Evolutionary conservation across 2,888 invertebrate species (phyloP).

Genomic region (Chloroclystis v-ata): DNA sequence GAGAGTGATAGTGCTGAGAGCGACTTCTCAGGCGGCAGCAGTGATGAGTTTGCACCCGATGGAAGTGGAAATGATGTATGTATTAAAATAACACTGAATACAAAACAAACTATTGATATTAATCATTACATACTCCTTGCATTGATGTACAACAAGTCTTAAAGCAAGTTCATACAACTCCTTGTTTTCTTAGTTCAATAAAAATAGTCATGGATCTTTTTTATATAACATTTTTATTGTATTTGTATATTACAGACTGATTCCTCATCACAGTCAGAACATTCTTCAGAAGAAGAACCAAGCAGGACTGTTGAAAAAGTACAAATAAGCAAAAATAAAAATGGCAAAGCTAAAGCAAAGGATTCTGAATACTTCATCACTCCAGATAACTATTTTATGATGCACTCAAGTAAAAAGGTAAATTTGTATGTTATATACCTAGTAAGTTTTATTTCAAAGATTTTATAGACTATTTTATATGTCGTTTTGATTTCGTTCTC

Average conservation of each 20-base stretch:
- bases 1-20: conserved; percentile 67
- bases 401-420: conserved; percentile 79
- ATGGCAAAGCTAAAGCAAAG: conserved; percentile 42
- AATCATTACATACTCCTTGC: too few species aligned
- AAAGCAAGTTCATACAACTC: too few species aligned
- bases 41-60: conserved; percentile 69
- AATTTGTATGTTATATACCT: conserved; percentile 1
- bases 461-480: too few species aligned
- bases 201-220: too few species aligned
- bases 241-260: conserved; percentile 32
- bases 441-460: too few species aligned
- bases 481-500: too few species aligned
- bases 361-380: conserved; percentile 80
- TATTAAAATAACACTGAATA: background rate
- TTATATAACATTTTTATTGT: background rate
- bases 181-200: too few species aligned
- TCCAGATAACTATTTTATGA: conserved; percentile 83
- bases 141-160: too few species aligned
- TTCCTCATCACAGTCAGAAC: conserved; percentile 33
- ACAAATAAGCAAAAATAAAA: conserved; percentile 40
- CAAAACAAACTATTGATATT: too few species aligned
- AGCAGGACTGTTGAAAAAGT: conserved; percentile 46
- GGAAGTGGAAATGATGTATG: conserved; percentile 58
- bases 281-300: conserved; percentile 36
- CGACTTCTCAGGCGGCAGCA: conserved; percentile 71